A percentile compares a stretch with the other conserved stretches of the same genome.
phyloP scores from a whole-genome alignment of 2,113 vertebrate species.

The Orientallactaga bullata region DNA sequence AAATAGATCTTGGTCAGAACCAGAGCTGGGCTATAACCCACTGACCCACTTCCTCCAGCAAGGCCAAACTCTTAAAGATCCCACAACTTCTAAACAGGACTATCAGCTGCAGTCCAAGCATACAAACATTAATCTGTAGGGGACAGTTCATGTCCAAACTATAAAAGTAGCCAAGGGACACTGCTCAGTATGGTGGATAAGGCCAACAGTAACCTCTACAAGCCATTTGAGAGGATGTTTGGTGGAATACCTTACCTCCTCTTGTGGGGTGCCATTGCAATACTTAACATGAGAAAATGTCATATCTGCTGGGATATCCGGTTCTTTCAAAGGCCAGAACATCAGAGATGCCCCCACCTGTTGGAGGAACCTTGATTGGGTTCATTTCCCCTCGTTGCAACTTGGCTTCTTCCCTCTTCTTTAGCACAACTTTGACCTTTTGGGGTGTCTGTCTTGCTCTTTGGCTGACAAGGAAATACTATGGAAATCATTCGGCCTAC shows the following conservation, averaged over 20 bases:
- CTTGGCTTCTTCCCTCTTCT: not conserved
- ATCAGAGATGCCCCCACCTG: too few relatives aligned
- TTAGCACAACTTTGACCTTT: not conserved
- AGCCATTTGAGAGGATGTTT: not conserved
- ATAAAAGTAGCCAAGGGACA: not conserved
- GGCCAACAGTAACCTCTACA: not conserved
- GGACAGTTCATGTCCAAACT: not conserved
- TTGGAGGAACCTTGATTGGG: not conserved
- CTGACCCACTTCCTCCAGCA: too few relatives aligned
- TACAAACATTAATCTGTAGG: too few relatives aligned
- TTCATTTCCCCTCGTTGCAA: not conserved
- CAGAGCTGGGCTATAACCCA: too few relatives aligned
- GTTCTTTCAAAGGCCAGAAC: not conserved
- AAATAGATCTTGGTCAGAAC: too few relatives aligned
- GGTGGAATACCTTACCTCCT: accelerated
- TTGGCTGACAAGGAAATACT: not conserved
- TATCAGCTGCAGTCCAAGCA: too few relatives aligned
- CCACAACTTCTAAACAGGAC: too few relatives aligned
- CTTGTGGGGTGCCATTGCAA: too few relatives aligned
- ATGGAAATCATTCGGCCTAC: not conserved
- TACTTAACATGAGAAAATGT: not conserved
- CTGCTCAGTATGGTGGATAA: not conserved
- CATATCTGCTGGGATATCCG: not conserved
- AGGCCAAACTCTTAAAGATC: too few relatives aligned
- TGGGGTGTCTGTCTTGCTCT: not conserved